Percentiles rank a stretch among this genome's conserved stretches.
Conservation (phyloP, 2,113 vertebrate species). For the Nanorana parkeri region DNA sequence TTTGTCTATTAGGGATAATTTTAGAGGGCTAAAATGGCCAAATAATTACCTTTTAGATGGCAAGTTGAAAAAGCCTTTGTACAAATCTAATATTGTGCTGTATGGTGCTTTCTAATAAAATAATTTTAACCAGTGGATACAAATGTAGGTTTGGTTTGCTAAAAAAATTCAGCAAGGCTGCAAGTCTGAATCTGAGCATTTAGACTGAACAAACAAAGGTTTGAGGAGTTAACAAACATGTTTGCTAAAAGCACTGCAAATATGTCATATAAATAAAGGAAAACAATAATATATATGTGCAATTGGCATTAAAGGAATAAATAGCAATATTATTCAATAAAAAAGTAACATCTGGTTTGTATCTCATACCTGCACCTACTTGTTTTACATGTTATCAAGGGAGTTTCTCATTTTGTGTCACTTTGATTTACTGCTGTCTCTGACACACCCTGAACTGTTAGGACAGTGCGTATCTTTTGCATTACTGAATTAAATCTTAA, state of each 20-base stretch:
- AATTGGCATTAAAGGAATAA: too few relatives aligned
- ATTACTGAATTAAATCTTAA: background rate
- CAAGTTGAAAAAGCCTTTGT: too few relatives aligned
- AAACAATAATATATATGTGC: background rate
- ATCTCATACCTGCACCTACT: slow-evolving; percentile 33
- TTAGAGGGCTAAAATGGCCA: too few relatives aligned
- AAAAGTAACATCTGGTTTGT: slow-evolving; percentile 25
- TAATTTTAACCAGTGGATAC: too few relatives aligned
- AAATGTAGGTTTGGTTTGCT: too few relatives aligned
- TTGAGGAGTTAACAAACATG: background rate
- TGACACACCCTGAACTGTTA: slow-evolving; percentile 29
- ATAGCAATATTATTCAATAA: background rate
- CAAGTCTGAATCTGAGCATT: too few relatives aligned
- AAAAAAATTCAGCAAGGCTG: too few relatives aligned
- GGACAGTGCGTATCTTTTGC: slow-evolving; percentile 3
- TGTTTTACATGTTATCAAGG: slow-evolving; percentile 34
- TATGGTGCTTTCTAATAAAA: too few relatives aligned
- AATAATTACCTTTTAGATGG: too few relatives aligned
- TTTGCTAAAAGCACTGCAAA: background rate
- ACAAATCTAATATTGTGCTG: too few relatives aligned
- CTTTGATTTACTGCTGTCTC: slow-evolving; percentile 25
- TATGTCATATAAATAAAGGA: background rate
- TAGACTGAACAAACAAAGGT: background rate
- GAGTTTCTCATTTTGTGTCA: slow-evolving; percentile 32
- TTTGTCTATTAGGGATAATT: too few relatives aligned